phyloP scores from a whole-genome alignment of 1,140 invertebrate species.

The Tetranychus urticae region DNA sequence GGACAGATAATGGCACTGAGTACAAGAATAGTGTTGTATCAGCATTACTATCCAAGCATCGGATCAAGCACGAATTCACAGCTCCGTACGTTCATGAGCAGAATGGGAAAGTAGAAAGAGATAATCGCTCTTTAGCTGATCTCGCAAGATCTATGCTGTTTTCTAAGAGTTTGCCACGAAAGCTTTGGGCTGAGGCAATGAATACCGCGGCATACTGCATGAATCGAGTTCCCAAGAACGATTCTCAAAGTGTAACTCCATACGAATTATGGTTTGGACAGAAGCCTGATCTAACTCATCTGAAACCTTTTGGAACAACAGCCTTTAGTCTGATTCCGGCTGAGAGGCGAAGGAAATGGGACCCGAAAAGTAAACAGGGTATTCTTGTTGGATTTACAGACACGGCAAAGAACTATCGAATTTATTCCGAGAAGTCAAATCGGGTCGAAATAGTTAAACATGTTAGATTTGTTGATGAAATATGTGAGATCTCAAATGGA shows the following conservation, averaged over 20 bases:
- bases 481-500: too few relatives aligned
- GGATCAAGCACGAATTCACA: constrained; percentile 4
- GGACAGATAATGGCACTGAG: constrained; percentile 3
- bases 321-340: background rate
- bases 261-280: background rate
- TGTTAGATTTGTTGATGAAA: background rate
- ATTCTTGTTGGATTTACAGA: background rate
- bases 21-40: background rate
- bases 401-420: background rate
- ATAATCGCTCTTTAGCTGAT: constrained; percentile 5
- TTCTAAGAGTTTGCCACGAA: constrained; percentile 1
- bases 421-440: background rate
- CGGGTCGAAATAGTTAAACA: background rate
- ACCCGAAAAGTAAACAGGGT: background rate
- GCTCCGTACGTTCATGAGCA: background rate
- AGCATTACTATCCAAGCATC: background rate
- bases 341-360: background rate
- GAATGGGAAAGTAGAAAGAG: background rate
- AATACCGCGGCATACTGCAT: constrained; percentile 3
- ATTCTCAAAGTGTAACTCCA: background rate
- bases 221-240: constrained; percentile 1
- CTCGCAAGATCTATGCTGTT: constrained; percentile 6
- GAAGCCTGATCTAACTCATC: background rate
- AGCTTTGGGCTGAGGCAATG: too few relatives aligned
- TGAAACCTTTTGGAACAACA: background rate